Evolutionary conservation across 1,140 invertebrate genomes (phyloP).

Genomic region (Dinothrombium tinctorium): DNA sequence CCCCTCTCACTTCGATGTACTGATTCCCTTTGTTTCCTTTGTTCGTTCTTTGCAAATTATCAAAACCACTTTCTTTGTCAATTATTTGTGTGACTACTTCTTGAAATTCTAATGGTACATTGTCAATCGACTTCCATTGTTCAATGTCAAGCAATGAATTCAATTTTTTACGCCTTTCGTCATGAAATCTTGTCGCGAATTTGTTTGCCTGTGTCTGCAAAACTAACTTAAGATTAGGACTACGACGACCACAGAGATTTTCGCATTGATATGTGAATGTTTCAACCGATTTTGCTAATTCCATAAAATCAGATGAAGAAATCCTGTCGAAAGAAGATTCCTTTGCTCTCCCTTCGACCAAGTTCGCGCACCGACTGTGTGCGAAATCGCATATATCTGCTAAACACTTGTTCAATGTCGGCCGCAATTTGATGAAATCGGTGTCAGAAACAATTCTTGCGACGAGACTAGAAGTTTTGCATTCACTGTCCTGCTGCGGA

Average conservation of each 20-base stretch:
- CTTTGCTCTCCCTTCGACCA: constrained; percentile 41
- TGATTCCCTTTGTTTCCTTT: background rate
- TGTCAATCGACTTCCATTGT: constrained; percentile 71
- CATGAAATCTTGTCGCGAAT: constrained; percentile 74
- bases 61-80: constrained; percentile 1
- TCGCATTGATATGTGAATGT: constrained; percentile 48
- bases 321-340: constrained; percentile 28
- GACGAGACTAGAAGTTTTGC: background rate
- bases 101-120: constrained; percentile 59
- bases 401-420: constrained; percentile 47
- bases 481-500: background rate
- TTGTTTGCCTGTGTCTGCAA: constrained; percentile 61
- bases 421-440: constrained; percentile 38
- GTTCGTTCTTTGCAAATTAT: background rate
- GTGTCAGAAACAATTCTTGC: constrained; percentile 31
- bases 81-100: constrained; percentile 35
- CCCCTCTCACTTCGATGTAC: constrained; percentile 40
- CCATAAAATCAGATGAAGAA: constrained; percentile 44
- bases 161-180: constrained; percentile 59
- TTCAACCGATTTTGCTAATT: constrained; percentile 50
- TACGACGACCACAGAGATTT: constrained; percentile 46
- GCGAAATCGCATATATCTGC: constrained; percentile 63
- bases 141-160: constrained; percentile 63
- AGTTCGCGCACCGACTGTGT: constrained; percentile 62
- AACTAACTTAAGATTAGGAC: constrained; percentile 50